Percentiles rank a stretch among this genome's conserved stretches.
phyloP scores from a whole-genome alignment of 1,140 invertebrate genomes.

The Vanessa atalanta region DNA sequence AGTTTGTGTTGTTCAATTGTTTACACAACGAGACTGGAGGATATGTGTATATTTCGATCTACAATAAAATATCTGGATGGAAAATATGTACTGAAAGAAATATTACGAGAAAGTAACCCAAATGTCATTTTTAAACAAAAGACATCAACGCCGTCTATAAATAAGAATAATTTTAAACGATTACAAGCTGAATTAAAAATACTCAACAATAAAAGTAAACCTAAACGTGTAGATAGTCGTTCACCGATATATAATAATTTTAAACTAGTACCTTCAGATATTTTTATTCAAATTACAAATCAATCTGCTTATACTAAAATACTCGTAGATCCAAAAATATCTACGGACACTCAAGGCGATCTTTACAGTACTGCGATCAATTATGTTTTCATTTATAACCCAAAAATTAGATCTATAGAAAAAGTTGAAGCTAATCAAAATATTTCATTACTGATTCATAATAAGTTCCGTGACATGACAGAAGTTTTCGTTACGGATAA shows the following conservation, averaged over 20 bases:
- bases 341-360: too few species aligned
- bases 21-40: not conserved
- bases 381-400: not conserved
- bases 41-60: not conserved
- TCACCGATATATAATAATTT: not conserved
- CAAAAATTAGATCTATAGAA: not conserved
- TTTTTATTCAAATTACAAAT: not conserved
- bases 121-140: not conserved
- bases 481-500: not conserved
- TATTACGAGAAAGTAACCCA: not conserved
- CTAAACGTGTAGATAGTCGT: not conserved
- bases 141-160: not conserved
- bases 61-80: not conserved
- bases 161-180: not conserved
- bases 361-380: too few species aligned
- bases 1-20: not conserved
- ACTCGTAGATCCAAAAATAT: not conserved
- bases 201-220: not conserved
- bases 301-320: not conserved
- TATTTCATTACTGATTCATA: not conserved
- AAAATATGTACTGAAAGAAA: not conserved
- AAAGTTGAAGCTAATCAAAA: not conserved
- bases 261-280: not conserved
- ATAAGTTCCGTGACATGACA: not conserved
- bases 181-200: not conserved